These are phyloP conservation scores for Brachyrhaphis roseni DNA, from an alignment of 2,797 vertebrate genomes.

Conservation along the genomic window DNA sequence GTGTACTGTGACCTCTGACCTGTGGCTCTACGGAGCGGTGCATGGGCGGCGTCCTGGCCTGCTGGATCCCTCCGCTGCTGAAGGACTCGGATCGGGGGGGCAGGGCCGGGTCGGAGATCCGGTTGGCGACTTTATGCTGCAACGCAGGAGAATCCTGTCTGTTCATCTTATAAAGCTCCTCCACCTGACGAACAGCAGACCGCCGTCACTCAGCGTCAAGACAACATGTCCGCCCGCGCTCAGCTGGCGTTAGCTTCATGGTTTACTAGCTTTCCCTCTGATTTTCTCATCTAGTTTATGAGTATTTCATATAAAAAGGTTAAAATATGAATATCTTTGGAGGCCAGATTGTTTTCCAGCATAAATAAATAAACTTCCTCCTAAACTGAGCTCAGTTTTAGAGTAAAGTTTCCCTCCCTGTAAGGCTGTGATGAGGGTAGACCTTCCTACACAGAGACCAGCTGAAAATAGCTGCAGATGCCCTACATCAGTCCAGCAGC, in stretches of 20 bases:
- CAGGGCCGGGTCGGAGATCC: slow-evolving; percentile 95
- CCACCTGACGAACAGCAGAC: slow-evolving; percentile 81
- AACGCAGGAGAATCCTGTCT: slow-evolving; percentile 91
- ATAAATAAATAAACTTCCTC: not conserved
- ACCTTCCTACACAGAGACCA: slow-evolving; percentile 33
- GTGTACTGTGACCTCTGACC: slow-evolving; percentile 72
- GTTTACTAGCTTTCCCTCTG: not conserved
- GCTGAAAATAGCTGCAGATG: slow-evolving; percentile 57
- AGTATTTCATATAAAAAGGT: not conserved
- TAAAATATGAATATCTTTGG: no score
- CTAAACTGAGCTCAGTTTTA: not conserved
- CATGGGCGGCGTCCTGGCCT: slow-evolving; percentile 93
- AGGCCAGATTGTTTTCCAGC: not conserved
- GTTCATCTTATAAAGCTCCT: slow-evolving; percentile 89
- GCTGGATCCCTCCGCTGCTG: slow-evolving; percentile 94
- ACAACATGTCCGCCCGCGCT: not conserved
- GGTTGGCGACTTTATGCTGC: slow-evolving; percentile 97
- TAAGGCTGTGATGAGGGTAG: slow-evolving; percentile 41
- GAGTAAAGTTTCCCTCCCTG: slow-evolving; percentile 33
- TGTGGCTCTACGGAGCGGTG: slow-evolving; percentile 92
- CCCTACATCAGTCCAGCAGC: slow-evolving; percentile 55
- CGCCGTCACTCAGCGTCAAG: slow-evolving; percentile 31
- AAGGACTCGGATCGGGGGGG: slow-evolving; percentile 97
- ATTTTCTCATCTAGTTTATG: not conserved
- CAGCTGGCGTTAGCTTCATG: not conserved